A percentile compares a stretch with the other conserved stretches of the same genome.
These are phyloP conservation scores for Serripes groenlandicus DNA, from an alignment of 2,888 invertebrate genomes.

Conservation along the genomic window DNA sequence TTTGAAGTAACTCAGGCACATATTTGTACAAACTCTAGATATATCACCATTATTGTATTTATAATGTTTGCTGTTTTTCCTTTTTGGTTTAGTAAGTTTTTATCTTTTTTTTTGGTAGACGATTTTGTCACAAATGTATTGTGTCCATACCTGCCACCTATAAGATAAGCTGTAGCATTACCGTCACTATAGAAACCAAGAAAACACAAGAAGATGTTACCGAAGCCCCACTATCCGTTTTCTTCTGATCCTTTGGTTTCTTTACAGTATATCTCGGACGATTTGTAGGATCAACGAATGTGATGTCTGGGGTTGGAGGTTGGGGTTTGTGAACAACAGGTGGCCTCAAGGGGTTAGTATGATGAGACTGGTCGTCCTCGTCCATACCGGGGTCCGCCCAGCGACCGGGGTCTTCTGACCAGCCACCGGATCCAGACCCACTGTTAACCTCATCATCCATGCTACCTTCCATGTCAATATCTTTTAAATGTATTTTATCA, in stretches of 20 bases:
- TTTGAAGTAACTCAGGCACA: slow-evolving; percentile 13
- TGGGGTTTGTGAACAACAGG: slow-evolving; percentile 3
- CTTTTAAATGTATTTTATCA: slow-evolving; percentile 10
- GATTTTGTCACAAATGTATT: not conserved
- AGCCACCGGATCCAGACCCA: slow-evolving; percentile 75
- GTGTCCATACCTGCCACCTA: not conserved
- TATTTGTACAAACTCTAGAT: not conserved
- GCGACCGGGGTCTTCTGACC: slow-evolving; percentile 25
- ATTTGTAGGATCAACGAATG: not conserved
- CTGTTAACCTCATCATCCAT: slow-evolving; percentile 58
- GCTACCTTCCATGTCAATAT: slow-evolving; percentile 29
- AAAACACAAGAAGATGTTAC: slow-evolving; percentile 44
- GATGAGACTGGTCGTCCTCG: not conserved
- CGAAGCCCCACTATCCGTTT: slow-evolving; percentile 5
- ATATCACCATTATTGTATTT: slow-evolving; percentile 10
- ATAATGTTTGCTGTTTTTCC: slow-evolving; percentile 1
- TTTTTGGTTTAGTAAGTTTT: slow-evolving; percentile 11
- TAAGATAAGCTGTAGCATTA: slow-evolving; percentile 20
- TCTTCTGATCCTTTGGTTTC: slow-evolving; percentile 13
- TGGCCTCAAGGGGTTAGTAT: not conserved
- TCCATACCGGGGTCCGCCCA: not conserved
- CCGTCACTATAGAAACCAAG: slow-evolving; percentile 30
- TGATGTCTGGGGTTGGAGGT: slow-evolving; percentile 14
- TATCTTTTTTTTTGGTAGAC: slow-evolving; percentile 21
- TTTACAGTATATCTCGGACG: slow-evolving; percentile 41